Percentiles rank a stretch among this genome's conserved stretches.
phyloP scores from a whole-genome alignment of 2,888 invertebrate species.

The Eupeodes latifasciatus region DNA sequence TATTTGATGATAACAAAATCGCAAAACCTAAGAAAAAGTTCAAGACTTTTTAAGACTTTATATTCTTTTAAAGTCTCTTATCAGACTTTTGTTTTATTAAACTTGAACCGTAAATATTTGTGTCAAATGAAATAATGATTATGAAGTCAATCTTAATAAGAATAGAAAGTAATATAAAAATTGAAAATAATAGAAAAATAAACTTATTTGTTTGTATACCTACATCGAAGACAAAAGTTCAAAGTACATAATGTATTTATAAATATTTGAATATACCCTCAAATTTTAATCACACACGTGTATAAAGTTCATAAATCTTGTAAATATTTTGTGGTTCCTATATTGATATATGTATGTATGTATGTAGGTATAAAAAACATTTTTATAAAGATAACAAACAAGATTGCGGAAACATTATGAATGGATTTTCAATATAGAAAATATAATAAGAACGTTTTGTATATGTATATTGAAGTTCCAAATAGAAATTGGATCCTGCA shows the following conservation, averaged over 20 bases:
- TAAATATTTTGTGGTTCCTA: conserved; percentile 19
- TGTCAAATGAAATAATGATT: conserved; percentile 39
- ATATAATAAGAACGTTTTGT: neutral
- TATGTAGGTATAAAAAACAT: too few relatives aligned
- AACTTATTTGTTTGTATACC: too few relatives aligned
- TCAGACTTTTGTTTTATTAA: conserved; percentile 20
- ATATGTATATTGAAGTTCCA: neutral
- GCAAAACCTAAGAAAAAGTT: conserved; percentile 10
- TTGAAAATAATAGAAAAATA: neutral
- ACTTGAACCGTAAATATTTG: conserved; percentile 46
- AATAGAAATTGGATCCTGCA: conserved; percentile 18
- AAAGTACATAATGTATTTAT: conserved; percentile 23
- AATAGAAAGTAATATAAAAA: conserved; percentile 16
- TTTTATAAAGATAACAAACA: neutral
- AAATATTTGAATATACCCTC: neutral
- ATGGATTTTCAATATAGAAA: neutral
- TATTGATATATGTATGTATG: neutral
- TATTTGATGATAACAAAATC: conserved; percentile 23
- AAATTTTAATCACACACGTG: conserved; percentile 34
- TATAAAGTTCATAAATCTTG: neutral
- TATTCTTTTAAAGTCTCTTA: conserved; percentile 17
- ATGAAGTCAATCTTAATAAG: neutral
- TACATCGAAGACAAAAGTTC: conserved; percentile 25
- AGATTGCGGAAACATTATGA: conserved; percentile 11
- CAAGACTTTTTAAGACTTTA: neutral